phyloP scores from a whole-genome alignment of 2,797 vertebrate species.

The Acanthurus tractus region DNA sequence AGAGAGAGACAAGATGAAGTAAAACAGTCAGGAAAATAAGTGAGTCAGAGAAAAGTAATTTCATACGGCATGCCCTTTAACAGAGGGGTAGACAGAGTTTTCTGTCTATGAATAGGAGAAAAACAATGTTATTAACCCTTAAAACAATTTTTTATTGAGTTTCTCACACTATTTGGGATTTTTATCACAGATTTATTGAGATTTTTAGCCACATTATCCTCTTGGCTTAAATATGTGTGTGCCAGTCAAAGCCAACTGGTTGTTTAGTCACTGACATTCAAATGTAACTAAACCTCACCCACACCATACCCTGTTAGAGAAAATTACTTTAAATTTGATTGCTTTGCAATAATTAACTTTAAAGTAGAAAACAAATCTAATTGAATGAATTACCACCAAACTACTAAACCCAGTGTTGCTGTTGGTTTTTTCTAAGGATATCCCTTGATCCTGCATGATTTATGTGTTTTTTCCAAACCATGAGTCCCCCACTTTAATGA shows the following conservation, averaged over 20 bases:
- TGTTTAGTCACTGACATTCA: not conserved
- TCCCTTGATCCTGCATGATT: conserved; percentile 30
- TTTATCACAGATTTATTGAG: no score
- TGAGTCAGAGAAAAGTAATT: no score
- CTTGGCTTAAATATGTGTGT: no score
- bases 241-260: not conserved
- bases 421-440: conserved; percentile 39
- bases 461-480: conserved; percentile 29
- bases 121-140: no score
- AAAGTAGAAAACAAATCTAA: conserved; percentile 12
- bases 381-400: conserved; percentile 20
- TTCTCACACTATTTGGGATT: no score
- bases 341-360: conserved; percentile 12
- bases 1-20: no score
- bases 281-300: not conserved
- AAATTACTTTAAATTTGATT: not conserved
- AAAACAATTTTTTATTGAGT: no score
- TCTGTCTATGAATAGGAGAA: no score
- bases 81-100: no score
- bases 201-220: no score
- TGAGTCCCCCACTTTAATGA: conserved; percentile 41
- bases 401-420: not conserved
- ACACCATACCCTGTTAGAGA: not conserved
- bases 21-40: no score
- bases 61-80: no score